Base-by-base conservation (phyloP, 2,113 vertebrate species). In the Calidris pugnax region DNA sequence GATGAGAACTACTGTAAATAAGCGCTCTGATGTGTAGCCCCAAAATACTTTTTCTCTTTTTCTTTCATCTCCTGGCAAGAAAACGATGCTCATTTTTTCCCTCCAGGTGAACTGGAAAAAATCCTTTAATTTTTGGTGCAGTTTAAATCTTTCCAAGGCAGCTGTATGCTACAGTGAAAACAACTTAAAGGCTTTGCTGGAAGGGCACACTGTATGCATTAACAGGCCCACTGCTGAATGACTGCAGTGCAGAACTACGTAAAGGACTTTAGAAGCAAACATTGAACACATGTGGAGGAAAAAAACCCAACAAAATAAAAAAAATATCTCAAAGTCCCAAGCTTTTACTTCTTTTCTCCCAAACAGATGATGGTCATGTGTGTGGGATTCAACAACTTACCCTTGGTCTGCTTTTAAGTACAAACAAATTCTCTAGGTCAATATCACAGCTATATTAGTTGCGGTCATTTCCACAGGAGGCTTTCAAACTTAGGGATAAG, bases 61-160 rank as follows among this genome's bases (percentile, higher is more conserved):
- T 92, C 74, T 91, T 96, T 93, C 71, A 96, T 94, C 81, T 94
- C 66, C 81, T 87, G 45, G 76, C 89, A 96, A 82, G 87, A 89
- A 76, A 91, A 8, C 12, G 47, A 94, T 73, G 81, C 28, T 76
- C 28, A 35, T 76, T 94, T 89, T 83, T 12, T 37, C 67, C 87
- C 57, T 91, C 32, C 87, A 94, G 76, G 78, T 94, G 74, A 96
- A 91, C 67, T 68, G 56, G 76, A 95, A 96, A 79, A 87, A 69
- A 63, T 55, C 43, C 57, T 89, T 95, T 79, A 9, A 47, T 53
- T 92, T 90, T 73, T 90, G 74, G 69, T 91, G 57, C 72, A 67
- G 73, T 84, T 76, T 76, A 62, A 84, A 80, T 84, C 90, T 69
- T 88, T 64, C 71, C 75, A 85, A 45, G 67, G 71, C 75, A 94